Conservation (phyloP, 2,797 vertebrate genomes). For the Delichon dasypus region DNA sequence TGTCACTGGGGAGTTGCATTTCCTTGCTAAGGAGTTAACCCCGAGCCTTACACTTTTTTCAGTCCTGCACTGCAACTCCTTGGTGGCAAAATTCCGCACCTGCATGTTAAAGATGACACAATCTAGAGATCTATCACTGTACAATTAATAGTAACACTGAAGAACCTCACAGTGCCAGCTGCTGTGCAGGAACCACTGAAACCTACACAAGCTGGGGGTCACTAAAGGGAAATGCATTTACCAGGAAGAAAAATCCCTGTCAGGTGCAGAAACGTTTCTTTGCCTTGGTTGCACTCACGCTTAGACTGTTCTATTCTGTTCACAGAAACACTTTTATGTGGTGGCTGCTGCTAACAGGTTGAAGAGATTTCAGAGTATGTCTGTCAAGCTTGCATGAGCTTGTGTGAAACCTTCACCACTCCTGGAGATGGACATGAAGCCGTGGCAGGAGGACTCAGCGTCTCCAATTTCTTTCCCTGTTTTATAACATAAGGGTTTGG, state of each 20-base stretch:
- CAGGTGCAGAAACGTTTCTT: neutral
- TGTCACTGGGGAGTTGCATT: neutral
- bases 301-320: slow-evolving; percentile 14
- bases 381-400: slow-evolving; percentile 41
- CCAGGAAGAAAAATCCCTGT: neutral
- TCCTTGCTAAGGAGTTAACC: neutral
- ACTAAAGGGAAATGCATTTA: neutral
- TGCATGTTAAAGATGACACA: neutral
- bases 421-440: neutral
- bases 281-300: neutral
- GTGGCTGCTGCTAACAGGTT: slow-evolving; percentile 87
- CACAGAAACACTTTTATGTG: slow-evolving; percentile 87
- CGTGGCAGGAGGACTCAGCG: neutral
- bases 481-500: neutral
- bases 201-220: neutral
- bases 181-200: neutral
- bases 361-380: slow-evolving; percentile 76
- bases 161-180: neutral
- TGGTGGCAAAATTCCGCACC: neutral
- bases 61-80: neutral
- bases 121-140: neutral
- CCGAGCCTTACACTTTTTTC: neutral
- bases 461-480: neutral
- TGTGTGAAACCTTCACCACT: neutral
- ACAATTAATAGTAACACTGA: neutral